Evolutionary conservation across 2,113 vertebrate species (phyloP).

Genomic region (Spilogale gracilis): DNA sequence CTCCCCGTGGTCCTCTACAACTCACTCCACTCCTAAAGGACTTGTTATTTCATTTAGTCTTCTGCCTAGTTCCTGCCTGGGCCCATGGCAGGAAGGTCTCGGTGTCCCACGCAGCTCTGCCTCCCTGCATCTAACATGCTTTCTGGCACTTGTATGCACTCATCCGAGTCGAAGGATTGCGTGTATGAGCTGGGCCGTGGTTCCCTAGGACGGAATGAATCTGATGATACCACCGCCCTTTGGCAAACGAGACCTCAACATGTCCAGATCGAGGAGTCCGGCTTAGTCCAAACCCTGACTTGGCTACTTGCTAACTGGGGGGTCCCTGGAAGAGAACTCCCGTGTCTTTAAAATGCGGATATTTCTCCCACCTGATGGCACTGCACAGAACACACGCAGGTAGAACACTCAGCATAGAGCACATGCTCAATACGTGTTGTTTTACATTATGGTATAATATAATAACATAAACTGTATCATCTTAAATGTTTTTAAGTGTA

Average conservation of each 20-base stretch:
- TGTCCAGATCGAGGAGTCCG: not conserved
- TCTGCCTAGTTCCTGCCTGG: not conserved
- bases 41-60: not conserved
- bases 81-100: not conserved
- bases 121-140: not conserved
- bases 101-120: not conserved
- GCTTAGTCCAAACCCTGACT: not conserved
- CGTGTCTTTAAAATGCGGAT: not conserved
- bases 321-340: not conserved
- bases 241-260: not conserved
- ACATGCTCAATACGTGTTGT: not conserved
- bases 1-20: accelerated
- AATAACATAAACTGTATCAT: not conserved
- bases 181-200: not conserved
- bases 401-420: not conserved
- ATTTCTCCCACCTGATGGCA: not conserved
- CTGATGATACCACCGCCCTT: not conserved
- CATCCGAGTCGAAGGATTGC: not conserved
- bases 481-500: not conserved
- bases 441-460: not conserved
- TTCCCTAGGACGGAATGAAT: no score
- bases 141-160: not conserved
- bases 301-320: not conserved
- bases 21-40: no score
- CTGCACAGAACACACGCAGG: not conserved